Evolutionary conservation across 2,888 invertebrate genomes (phyloP).

Genomic region (Microchrysa polita): DNA sequence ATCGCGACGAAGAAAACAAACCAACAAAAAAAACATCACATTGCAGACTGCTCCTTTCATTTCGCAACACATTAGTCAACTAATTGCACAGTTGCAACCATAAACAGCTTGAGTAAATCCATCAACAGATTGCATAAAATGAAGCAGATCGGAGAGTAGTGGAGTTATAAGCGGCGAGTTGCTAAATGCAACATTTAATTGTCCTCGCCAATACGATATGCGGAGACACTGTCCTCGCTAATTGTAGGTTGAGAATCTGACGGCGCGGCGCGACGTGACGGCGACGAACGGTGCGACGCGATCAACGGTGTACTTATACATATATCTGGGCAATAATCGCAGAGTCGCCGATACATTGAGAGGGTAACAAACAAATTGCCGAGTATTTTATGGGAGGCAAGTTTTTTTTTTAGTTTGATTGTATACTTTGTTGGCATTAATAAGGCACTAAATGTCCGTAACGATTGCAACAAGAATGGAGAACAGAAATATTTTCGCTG

Average conservation of each 20-base stretch:
- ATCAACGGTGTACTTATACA: too few species aligned
- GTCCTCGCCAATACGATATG: not conserved
- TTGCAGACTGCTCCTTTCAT: slow-evolving; percentile 26
- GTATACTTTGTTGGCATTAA: not conserved
- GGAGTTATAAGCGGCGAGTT: slow-evolving; percentile 1
- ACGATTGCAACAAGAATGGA: not conserved
- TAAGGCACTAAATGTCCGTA: not conserved
- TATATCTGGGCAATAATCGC: too few species aligned
- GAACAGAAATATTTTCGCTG: not conserved
- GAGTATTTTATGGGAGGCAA: not conserved
- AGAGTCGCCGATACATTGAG: too few species aligned
- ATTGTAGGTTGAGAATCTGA: not conserved
- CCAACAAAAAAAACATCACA: too few species aligned
- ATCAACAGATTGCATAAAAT: not conserved
- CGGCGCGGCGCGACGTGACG: not conserved
- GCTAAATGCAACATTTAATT: slow-evolving; percentile 12
- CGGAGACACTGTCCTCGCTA: slow-evolving; percentile 1
- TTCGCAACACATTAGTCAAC: slow-evolving; percentile 32
- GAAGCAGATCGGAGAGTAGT: too few species aligned
- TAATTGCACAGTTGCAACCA: slow-evolving; percentile 36
- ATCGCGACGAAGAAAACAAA: too few species aligned
- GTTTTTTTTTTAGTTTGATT: not conserved
- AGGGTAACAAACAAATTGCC: not conserved
- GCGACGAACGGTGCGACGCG: too few species aligned
- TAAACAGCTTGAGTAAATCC: slow-evolving; percentile 30